Conservation (phyloP, 1,140 invertebrate species). For the Ceratina calcarata region DNA sequence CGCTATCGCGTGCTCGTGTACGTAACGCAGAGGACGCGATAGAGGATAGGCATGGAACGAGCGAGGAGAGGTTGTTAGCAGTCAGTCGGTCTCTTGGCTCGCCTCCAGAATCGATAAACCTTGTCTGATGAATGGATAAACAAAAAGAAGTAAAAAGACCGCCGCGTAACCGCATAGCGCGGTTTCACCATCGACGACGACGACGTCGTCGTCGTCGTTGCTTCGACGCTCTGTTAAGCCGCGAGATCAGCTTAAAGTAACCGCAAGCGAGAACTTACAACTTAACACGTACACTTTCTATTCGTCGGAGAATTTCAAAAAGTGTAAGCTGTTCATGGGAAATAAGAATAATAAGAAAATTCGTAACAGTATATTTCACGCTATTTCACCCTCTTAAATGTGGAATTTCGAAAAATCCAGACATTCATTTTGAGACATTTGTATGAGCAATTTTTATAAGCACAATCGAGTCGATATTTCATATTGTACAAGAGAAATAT, state of each 20-base stretch:
- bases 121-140: constrained; percentile 52
- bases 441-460: no score
- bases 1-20: no score
- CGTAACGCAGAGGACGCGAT: background rate
- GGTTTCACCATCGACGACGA: constrained; percentile 40
- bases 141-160: constrained; percentile 15
- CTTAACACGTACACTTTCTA: no score
- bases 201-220: constrained; percentile 22
- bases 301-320: no score
- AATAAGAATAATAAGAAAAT: no score
- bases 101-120: constrained; percentile 54
- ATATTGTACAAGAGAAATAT: no score
- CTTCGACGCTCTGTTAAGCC: constrained; percentile 41
- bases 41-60: background rate
- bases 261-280: constrained; percentile 1
- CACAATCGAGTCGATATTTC: no score
- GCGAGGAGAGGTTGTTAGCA: constrained; percentile 33
- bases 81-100: constrained; percentile 26
- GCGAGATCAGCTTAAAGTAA: constrained; percentile 57
- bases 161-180: constrained; percentile 35
- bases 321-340: no score
- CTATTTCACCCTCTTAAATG: no score
- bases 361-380: no score
- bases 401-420: no score
- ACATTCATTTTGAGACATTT: no score